phyloP scores from a whole-genome alignment of 2,797 vertebrate genomes.

The Cirrhinus mrigala region DNA sequence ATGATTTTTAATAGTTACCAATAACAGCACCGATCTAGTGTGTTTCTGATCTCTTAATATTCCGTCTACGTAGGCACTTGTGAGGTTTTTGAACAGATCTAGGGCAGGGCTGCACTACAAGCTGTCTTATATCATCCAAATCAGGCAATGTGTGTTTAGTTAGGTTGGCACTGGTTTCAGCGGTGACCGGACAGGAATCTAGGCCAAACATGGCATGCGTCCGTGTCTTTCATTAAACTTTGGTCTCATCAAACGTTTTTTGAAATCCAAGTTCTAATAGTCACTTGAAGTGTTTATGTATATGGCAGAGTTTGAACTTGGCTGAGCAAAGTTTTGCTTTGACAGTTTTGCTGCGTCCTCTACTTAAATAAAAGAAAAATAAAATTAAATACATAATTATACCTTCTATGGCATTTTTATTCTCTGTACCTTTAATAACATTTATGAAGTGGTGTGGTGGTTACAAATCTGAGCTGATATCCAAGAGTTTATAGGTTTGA shows the following conservation, averaged over 20 bases:
- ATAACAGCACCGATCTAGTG: neutral
- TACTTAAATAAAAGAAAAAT: neutral
- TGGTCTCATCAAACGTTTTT: constrained; percentile 11
- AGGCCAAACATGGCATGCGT: constrained; percentile 9
- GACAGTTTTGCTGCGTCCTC: constrained; percentile 1
- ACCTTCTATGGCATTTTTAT: neutral
- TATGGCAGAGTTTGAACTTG: neutral
- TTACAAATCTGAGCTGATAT: neutral
- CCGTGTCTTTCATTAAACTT: constrained; percentile 26
- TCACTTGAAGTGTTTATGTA: constrained; percentile 27
- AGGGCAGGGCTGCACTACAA: constrained; percentile 11
- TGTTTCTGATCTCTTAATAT: neutral
- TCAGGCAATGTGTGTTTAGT: constrained; percentile 41
- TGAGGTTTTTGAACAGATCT: neutral
- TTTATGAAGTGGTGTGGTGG: neutral
- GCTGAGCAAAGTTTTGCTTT: neutral
- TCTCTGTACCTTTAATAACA: neutral
- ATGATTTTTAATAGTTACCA: neutral
- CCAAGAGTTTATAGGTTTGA: neutral
- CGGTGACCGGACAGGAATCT: neutral
- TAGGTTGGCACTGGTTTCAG: constrained; percentile 8
- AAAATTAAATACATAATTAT: neutral
- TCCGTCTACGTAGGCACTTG: neutral
- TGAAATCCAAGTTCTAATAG: constrained; percentile 9
- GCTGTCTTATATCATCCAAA: constrained; percentile 41